These are phyloP conservation scores for Chascanopsetta lugubris DNA, from an alignment of 2,113 vertebrate genomes.

Conservation along the genomic window DNA sequence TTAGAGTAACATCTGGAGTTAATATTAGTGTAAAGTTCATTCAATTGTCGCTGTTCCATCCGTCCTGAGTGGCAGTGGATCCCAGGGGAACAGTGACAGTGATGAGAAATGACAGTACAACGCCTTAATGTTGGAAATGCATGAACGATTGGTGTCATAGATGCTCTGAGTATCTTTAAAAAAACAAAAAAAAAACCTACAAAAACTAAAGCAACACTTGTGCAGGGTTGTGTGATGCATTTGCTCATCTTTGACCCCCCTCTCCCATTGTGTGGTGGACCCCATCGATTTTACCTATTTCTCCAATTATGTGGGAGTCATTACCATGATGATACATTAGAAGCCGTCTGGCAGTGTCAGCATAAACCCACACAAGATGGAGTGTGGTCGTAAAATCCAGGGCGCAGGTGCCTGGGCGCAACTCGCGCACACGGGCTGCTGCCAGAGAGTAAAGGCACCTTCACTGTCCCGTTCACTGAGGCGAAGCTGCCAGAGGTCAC, in stretches of 20 bases:
- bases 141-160: neutral
- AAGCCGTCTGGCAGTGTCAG: slow-evolving; percentile 51
- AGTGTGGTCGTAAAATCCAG: slow-evolving; percentile 57
- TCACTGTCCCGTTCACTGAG: neutral
- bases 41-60: neutral
- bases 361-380: slow-evolving; percentile 61
- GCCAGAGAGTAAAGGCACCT: neutral
- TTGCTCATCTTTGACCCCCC: slow-evolving; percentile 41
- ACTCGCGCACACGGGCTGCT: slow-evolving; percentile 10
- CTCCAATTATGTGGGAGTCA: slow-evolving; percentile 1
- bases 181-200: too few relatives aligned
- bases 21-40: neutral
- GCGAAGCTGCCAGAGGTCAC: too few relatives aligned
- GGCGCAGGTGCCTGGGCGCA: slow-evolving; percentile 39
- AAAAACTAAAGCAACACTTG: too few relatives aligned
- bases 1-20: neutral
- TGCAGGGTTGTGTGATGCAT: neutral
- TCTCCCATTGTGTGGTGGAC: neutral
- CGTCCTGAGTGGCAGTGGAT: neutral
- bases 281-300: neutral
- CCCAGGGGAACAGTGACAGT: neutral
- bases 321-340: slow-evolving; percentile 32
- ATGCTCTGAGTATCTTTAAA: neutral
- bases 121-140: neutral
- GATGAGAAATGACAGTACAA: neutral